Evolutionary conservation across 2,797 vertebrate genomes (phyloP).

Genomic region (Amblyopsis hoosieri): DNA sequence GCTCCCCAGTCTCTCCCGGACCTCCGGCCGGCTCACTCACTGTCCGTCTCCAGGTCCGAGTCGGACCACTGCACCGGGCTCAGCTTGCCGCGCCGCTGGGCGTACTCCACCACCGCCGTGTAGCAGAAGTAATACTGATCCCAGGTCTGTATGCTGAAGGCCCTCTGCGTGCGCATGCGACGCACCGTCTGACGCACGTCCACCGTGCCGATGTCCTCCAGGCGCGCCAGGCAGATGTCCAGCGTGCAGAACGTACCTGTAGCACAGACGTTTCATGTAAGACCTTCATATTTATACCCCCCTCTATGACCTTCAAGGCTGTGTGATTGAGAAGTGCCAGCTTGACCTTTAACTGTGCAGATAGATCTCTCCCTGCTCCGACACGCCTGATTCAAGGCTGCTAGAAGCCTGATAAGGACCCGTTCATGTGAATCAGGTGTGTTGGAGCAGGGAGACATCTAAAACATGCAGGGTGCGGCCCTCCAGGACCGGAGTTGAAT

Average conservation of each 20-base stretch:
- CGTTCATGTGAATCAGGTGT: no score
- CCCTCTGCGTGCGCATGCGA: constrained; percentile 83
- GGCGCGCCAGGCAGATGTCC: constrained; percentile 85
- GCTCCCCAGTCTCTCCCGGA: constrained; percentile 24
- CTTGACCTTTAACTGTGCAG: no score
- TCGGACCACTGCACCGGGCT: constrained; percentile 85
- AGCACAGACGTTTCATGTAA: not conserved
- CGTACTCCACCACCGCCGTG: constrained; percentile 84
- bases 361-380: no score
- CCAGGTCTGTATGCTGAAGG: constrained; percentile 89
- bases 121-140: constrained; percentile 90
- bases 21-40: constrained; percentile 73
- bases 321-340: not conserved
- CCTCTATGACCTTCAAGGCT: no score
- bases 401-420: no score
- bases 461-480: no score
- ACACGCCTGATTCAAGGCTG: no score
- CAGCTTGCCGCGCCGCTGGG: constrained; percentile 80
- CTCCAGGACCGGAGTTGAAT: no score
- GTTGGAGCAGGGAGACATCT: no score
- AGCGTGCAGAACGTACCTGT: constrained; percentile 88
- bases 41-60: constrained; percentile 85
- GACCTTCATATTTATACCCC: no score
- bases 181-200: constrained; percentile 82
- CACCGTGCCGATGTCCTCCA: constrained; percentile 84